phyloP scores from a whole-genome alignment of 1,140 invertebrate species.

The Dreissena rostriformis region DNA sequence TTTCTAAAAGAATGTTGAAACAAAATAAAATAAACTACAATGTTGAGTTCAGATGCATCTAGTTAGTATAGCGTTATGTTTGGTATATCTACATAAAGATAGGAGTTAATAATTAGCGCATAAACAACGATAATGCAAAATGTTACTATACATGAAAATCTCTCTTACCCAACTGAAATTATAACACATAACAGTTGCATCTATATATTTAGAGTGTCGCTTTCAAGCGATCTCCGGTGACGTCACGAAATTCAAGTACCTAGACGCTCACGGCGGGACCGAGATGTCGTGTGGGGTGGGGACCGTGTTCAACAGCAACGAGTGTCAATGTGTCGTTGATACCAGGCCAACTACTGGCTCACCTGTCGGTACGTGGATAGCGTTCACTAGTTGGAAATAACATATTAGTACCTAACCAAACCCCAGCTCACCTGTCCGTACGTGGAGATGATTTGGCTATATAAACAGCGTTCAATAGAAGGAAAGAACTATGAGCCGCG shows the following conservation, averaged over 20 bases:
- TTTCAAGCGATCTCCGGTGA: conserved; percentile 24
- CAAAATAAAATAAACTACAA: too few relatives aligned
- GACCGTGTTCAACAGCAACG: conserved; percentile 9
- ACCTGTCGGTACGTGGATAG: neutral
- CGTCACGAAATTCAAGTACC: conserved; percentile 6
- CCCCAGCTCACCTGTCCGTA: too few relatives aligned
- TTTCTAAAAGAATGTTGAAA: too few relatives aligned
- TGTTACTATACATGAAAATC: neutral
- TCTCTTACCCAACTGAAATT: neutral
- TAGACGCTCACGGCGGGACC: conserved; percentile 28
- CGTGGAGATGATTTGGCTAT: too few relatives aligned
- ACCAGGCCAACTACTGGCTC: neutral
- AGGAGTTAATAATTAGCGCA: neutral
- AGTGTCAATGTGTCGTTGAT: conserved; percentile 29
- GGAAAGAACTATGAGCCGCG: too few relatives aligned
- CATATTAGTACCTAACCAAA: too few relatives aligned
- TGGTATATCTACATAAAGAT: too few relatives aligned
- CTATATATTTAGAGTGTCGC: conserved; percentile 19
- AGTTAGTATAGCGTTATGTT: too few relatives aligned
- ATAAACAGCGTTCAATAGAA: too few relatives aligned
- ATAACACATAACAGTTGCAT: neutral
- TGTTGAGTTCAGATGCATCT: too few relatives aligned
- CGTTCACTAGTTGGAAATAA: too few relatives aligned
- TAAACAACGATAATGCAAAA: neutral
- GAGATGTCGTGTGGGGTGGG: conserved; percentile 46